phyloP scores from a whole-genome alignment of 2,113 vertebrate genomes.

The Climacteris rufus region DNA sequence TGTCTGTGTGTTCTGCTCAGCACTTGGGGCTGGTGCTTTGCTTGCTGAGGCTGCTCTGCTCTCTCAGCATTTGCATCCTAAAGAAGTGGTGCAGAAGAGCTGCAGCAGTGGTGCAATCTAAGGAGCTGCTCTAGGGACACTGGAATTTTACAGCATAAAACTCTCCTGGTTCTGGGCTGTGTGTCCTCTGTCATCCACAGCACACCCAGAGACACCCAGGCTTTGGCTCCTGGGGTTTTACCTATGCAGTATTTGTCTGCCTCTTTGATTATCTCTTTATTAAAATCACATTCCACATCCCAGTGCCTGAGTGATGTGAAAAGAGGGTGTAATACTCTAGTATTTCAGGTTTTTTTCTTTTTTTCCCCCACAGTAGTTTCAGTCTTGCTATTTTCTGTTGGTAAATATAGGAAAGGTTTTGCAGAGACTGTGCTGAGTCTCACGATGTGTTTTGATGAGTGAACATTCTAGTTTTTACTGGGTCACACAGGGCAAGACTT shows the following conservation, averaged over 20 bases:
- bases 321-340: not conserved
- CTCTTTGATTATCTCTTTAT: not conserved
- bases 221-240: not conserved
- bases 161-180: not conserved
- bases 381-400: not conserved
- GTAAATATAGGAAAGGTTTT: not conserved
- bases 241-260: not conserved
- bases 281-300: not conserved
- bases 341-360: not conserved
- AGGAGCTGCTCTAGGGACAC: not conserved
- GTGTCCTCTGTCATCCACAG: not conserved
- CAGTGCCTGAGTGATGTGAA: not conserved
- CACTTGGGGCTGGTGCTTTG: not conserved
- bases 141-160: not conserved
- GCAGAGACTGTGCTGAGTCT: not conserved
- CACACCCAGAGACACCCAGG: not conserved
- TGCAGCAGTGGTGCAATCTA: not conserved
- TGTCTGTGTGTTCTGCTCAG: not conserved
- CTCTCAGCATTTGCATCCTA: not conserved
- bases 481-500: not conserved
- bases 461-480: not conserved
- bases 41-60: not conserved
- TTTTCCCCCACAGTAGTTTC: not conserved
- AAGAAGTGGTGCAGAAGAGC: not conserved
- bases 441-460: not conserved